A percentile compares a stretch with the other conserved stretches of the same genome.
Evolutionary conservation across 2,113 vertebrate genomes (phyloP).

Genomic region (Phasianus colchicus): DNA sequence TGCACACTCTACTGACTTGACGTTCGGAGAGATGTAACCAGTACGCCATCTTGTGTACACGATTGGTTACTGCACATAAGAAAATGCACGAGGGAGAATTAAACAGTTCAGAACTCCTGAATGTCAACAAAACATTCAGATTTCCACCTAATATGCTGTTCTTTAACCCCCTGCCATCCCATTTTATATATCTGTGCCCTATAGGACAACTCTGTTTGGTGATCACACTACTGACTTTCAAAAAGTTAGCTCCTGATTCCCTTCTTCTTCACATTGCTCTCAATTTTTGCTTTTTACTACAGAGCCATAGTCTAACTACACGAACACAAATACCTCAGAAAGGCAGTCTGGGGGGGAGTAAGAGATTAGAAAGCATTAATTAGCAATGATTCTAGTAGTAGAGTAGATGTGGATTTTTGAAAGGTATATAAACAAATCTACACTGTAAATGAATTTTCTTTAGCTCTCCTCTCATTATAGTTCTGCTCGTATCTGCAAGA

Average conservation of each 20-base stretch:
- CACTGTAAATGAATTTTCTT: background rate
- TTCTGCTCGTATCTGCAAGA: background rate
- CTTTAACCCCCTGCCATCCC: background rate
- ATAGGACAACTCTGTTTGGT: background rate
- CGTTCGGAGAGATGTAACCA: background rate
- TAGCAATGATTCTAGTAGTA: background rate
- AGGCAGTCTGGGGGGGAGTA: background rate
- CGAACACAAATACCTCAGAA: background rate
- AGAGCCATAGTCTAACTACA: background rate
- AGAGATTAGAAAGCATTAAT: background rate
- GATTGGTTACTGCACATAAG: background rate
- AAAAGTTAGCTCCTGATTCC: background rate
- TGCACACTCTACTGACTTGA: background rate
- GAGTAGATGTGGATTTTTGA: background rate
- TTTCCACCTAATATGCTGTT: background rate
- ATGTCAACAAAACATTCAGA: background rate
- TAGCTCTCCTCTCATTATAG: background rate
- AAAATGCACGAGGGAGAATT: background rate
- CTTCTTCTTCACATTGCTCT: background rate
- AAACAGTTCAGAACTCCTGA: background rate
- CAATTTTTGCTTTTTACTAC: background rate
- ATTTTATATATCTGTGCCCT: background rate
- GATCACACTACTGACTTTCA: background rate
- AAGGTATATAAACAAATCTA: background rate
- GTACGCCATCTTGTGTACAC: conserved; percentile 61